A percentile compares a stretch with the other conserved stretches of the same genome.
These are phyloP conservation scores for Cebidichthys violaceus DNA, from an alignment of 2,113 vertebrate genomes.

Conservation along the genomic window DNA sequence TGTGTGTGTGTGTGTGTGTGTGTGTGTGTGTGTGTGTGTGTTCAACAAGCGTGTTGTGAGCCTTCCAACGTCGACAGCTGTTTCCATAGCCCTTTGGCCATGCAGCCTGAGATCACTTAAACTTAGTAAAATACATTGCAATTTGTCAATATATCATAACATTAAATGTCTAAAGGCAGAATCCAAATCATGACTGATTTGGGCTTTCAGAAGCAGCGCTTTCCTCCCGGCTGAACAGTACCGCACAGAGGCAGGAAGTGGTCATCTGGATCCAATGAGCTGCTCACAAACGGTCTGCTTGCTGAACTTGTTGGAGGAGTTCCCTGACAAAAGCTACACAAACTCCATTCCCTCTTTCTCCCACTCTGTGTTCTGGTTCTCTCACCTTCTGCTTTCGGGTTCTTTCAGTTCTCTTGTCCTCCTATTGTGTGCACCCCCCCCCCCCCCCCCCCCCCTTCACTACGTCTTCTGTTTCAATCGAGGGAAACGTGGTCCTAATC, in stretches of 20 bases:
- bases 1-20: constrained; percentile 5
- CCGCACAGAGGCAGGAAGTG: constrained; percentile 41
- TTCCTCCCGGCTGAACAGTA: constrained; percentile 45
- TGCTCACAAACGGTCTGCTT: constrained; percentile 59
- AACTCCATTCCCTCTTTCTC: constrained; percentile 49
- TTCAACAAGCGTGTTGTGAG: constrained; percentile 39
- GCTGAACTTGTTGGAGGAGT: constrained; percentile 67
- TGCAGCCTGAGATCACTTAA: constrained; percentile 14
- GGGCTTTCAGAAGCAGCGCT: constrained; percentile 35
- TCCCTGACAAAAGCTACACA: constrained; percentile 69
- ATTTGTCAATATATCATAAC: constrained; percentile 51
- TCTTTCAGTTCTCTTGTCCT: constrained; percentile 36
- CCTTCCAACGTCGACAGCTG: constrained; percentile 48
- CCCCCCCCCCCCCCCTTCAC: constrained; percentile 28
- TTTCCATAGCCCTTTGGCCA: constrained; percentile 35
- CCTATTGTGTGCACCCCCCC: background rate
- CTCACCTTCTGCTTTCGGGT: constrained; percentile 27
- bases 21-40: background rate
- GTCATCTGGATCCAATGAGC: constrained; percentile 79
- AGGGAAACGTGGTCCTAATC: constrained; percentile 63
- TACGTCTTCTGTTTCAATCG: constrained; percentile 30
- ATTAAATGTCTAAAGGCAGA: constrained; percentile 44
- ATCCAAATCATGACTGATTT: constrained; percentile 44
- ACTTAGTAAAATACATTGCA: constrained; percentile 18
- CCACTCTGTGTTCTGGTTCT: constrained; percentile 33